These are phyloP conservation scores for Buteo buteo DNA, from an alignment of 2,113 vertebrate species.

Conservation along the genomic window DNA sequence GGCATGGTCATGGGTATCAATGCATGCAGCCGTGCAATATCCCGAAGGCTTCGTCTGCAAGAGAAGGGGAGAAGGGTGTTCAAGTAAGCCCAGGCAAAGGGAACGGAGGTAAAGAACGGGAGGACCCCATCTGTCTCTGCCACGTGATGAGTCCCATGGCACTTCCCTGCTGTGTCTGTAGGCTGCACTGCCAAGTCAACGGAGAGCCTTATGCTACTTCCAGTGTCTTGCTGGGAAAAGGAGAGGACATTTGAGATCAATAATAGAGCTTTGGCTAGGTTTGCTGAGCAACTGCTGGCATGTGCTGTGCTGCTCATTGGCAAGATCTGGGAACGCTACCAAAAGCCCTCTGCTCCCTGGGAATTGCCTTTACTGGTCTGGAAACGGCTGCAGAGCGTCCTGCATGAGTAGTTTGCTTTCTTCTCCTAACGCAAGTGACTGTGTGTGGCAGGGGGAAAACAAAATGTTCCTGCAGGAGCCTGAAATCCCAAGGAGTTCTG, in stretches of 20 bases:
- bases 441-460: not conserved
- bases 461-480: not conserved
- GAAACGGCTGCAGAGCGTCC: not conserved
- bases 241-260: not conserved
- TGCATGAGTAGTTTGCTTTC: not conserved
- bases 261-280: slow-evolving; percentile 7
- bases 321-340: slow-evolving; percentile 26
- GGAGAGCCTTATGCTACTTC: slow-evolving; percentile 28
- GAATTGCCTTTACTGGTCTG: not conserved
- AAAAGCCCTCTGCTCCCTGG: not conserved
- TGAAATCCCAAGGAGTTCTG: not conserved
- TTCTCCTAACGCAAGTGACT: not conserved
- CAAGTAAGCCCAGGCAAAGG: not conserved
- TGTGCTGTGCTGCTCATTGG: not conserved
- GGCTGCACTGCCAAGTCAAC: not conserved
- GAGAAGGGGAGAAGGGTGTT: not conserved
- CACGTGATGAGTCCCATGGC: not conserved
- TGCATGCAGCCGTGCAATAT: not conserved
- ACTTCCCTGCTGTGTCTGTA: not conserved
- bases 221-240: slow-evolving; percentile 32
- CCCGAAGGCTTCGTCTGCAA: not conserved
- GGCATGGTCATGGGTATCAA: not conserved
- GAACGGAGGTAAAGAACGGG: not conserved
- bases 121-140: slow-evolving; percentile 31
- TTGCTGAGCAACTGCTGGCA: not conserved